Conservation (phyloP, 2,797 vertebrate genomes). For the Acropternis orthonyx region DNA sequence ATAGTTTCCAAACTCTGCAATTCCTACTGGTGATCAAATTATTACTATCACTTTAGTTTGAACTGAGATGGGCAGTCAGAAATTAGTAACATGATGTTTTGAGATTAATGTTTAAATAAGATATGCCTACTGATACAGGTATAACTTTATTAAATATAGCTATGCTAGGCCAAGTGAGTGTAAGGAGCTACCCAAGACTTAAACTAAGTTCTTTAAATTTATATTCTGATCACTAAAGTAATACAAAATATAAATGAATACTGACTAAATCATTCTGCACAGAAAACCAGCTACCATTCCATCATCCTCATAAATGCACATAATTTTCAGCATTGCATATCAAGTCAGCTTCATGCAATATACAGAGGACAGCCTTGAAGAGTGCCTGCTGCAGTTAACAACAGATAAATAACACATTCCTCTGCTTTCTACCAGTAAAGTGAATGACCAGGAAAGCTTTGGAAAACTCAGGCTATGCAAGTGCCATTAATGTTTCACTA, state of each 20-base stretch:
- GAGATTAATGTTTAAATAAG: background rate
- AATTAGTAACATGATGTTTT: background rate
- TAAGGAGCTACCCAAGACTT: background rate
- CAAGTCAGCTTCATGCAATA: background rate
- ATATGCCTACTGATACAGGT: background rate
- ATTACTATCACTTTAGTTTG: background rate
- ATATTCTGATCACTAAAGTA: background rate
- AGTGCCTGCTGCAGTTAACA: background rate
- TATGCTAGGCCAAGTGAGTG: background rate
- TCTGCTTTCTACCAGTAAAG: background rate
- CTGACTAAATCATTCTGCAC: background rate
- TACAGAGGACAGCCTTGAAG: background rate
- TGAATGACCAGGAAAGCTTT: background rate
- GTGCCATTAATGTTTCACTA: background rate
- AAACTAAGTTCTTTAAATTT: background rate
- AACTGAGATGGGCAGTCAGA: background rate
- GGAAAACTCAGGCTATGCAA: background rate
- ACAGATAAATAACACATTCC: background rate
- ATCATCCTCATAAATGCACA: background rate
- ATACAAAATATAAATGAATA: background rate
- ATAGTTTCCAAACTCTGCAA: background rate
- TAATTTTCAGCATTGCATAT: background rate
- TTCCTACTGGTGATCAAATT: background rate
- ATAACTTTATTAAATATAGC: background rate
- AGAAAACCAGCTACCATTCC: background rate